Conservation (phyloP, 2,113 vertebrate species). For the Cheirogaleus medius region DNA sequence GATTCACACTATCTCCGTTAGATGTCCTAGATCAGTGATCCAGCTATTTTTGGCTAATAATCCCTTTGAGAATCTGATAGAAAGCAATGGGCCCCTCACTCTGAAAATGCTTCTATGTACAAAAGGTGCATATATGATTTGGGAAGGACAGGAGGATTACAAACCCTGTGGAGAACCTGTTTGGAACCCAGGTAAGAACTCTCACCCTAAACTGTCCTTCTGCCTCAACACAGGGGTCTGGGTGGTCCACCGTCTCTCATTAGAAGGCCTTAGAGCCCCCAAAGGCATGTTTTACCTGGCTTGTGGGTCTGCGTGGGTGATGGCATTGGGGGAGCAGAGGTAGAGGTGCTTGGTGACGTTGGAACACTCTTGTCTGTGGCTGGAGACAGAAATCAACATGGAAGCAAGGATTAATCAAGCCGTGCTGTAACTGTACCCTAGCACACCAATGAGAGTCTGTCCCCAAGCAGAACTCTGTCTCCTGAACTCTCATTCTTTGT, state of each 20-base stretch:
- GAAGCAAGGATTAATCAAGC: not conserved
- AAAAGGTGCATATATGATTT: not conserved
- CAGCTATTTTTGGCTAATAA: not conserved
- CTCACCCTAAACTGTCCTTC: not conserved
- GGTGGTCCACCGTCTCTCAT: not conserved
- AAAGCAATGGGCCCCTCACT: not conserved
- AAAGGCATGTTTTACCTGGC: conserved; percentile 48
- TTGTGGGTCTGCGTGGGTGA: not conserved
- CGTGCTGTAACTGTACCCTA: not conserved
- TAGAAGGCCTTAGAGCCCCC: not conserved
- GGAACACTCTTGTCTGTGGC: not conserved
- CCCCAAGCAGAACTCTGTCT: not conserved
- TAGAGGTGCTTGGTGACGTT: not conserved
- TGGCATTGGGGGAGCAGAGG: not conserved
- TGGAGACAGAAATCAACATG: conserved; percentile 32
- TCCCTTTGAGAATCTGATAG: not conserved
- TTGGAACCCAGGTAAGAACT: not conserved
- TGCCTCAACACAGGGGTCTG: not conserved
- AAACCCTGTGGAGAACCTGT: not conserved
- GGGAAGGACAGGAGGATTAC: fast-evolving
- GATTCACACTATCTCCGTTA: not conserved
- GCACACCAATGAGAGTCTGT: not conserved
- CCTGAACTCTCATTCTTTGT: not conserved
- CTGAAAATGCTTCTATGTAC: not conserved
- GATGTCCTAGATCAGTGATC: not conserved